Evolutionary conservation across 2,797 vertebrate species (phyloP), one percentile per base, ranked within the genome.

Genomic region (Hydrocynus forskahlii): DNA sequence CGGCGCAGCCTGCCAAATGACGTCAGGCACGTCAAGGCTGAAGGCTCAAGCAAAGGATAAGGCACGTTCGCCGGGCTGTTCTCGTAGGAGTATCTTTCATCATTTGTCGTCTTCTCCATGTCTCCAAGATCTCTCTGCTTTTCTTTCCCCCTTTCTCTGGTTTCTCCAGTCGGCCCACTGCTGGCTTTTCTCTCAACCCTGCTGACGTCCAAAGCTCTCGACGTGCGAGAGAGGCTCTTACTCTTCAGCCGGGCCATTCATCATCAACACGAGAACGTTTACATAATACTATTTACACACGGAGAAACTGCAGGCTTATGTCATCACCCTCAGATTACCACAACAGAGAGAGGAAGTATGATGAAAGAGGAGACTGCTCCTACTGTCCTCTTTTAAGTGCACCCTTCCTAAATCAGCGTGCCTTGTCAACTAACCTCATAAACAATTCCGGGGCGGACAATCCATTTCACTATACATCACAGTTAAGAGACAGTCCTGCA

Each of bases 241-340:
- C 72, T 38, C 1, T 63, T 83, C 14, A 75, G 10, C 66, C 71
- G 35, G 19, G 25, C 43, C 83, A 83, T 93, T 88, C 57, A 90
- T 92, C 91, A 91, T 86, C 69, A 14, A 17, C 0, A 12, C 80
- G 5, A 1, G 89, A 74, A 88, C 75, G 62, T 81, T 92, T 94
- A 83, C 89, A 88, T 92, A 93, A 94, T 86, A 23, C 17, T 89
- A 82, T 89, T 89, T 89, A 89, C 87, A 86, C 72, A 5, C 7
- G 0, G 52, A 4, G 25, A 64, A 0, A 23, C 12, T 66, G 70
- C 25, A 2, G 25, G 55, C 59, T 60, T 7, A 62, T 67, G 66
- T 76, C 13, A 21, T 40, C 2, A 19, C 19, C 60, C 14, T 48
- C 35, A 17, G 29, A 67, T 73, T 76, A 54, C 67, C 80, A 76